Conservation (phyloP, 2,113 vertebrate genomes). For the Chitala chitala region DNA sequence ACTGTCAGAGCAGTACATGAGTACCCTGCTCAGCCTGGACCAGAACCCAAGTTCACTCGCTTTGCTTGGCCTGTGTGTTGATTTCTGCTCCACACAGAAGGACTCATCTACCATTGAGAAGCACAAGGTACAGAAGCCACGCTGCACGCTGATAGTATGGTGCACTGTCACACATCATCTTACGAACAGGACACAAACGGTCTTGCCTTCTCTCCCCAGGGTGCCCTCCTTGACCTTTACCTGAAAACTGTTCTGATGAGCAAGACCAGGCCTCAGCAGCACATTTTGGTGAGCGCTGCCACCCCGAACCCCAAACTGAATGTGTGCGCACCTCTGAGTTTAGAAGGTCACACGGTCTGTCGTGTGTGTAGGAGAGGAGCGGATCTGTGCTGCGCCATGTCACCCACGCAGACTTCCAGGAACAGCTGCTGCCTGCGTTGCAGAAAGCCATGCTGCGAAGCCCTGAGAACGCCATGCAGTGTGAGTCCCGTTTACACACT, state of each 20-base stretch:
- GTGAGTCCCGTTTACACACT: constrained; percentile 59
- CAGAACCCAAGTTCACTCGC: constrained; percentile 69
- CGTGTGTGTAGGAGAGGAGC: constrained; percentile 71
- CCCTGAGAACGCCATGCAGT: constrained; percentile 89
- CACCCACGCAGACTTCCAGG: constrained; percentile 86
- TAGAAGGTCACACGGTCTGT: background rate
- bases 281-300: constrained; percentile 72
- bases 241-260: constrained; percentile 90
- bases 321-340: background rate
- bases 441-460: constrained; percentile 91
- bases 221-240: constrained; percentile 83
- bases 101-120: constrained; percentile 69
- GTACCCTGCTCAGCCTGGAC: constrained; percentile 75
- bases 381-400: constrained; percentile 77
- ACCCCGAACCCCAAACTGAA: background rate
- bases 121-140: constrained; percentile 68
- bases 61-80: constrained; percentile 77
- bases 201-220: constrained; percentile 53
- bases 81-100: constrained; percentile 80
- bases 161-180: background rate
- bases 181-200: background rate
- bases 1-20: constrained; percentile 79
- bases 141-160: background rate
- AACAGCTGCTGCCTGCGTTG: constrained; percentile 78
- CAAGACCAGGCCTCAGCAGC: constrained; percentile 82